Evolutionary conservation across 2,797 vertebrate species (phyloP).

Genomic region (Chelmon rostratus): DNA sequence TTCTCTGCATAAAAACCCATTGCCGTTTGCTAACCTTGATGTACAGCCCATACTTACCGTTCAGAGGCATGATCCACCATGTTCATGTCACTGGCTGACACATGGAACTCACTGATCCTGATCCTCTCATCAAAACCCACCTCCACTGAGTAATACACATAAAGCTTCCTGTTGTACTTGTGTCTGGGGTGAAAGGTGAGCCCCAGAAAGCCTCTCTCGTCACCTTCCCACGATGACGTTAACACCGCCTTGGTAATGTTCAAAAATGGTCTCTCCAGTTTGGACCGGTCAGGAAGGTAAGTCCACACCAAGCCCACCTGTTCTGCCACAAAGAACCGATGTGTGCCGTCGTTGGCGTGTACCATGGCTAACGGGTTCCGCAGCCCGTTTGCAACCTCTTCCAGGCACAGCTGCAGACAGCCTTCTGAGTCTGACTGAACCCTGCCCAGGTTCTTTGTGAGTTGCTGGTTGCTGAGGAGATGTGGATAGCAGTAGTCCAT

Average conservation of each 20-base stretch:
- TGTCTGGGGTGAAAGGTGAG: conserved; percentile 92
- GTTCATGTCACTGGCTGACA: conserved; percentile 91
- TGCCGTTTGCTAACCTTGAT: neutral
- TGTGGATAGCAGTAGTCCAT: conserved; percentile 94
- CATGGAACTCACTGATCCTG: conserved; percentile 95
- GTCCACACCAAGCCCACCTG: conserved; percentile 96
- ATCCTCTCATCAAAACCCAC: conserved; percentile 91
- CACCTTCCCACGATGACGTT: conserved; percentile 97
- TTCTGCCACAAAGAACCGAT: conserved; percentile 95
- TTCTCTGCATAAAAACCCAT: neutral
- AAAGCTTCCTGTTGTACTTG: conserved; percentile 92
- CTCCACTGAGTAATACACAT: conserved; percentile 95
- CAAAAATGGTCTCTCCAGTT: conserved; percentile 91
- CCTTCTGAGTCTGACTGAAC: conserved; percentile 87
- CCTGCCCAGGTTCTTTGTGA: conserved; percentile 89
- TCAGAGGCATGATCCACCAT: conserved; percentile 93
- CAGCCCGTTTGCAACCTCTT: conserved; percentile 92
- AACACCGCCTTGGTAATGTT: conserved; percentile 92
- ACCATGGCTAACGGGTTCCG: conserved; percentile 95
- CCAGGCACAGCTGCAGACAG: conserved; percentile 94
- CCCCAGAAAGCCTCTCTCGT: conserved; percentile 95
- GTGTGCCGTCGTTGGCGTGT: conserved; percentile 93
- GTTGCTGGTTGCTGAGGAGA: conserved; percentile 86
- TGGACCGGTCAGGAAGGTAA: conserved; percentile 90
- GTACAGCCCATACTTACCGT: conserved; percentile 85